Evolutionary conservation across 2,797 vertebrate genomes (phyloP), one percentile per base, ranked within the genome.

Genomic region (Hoplostethus mediterraneus): DNA sequence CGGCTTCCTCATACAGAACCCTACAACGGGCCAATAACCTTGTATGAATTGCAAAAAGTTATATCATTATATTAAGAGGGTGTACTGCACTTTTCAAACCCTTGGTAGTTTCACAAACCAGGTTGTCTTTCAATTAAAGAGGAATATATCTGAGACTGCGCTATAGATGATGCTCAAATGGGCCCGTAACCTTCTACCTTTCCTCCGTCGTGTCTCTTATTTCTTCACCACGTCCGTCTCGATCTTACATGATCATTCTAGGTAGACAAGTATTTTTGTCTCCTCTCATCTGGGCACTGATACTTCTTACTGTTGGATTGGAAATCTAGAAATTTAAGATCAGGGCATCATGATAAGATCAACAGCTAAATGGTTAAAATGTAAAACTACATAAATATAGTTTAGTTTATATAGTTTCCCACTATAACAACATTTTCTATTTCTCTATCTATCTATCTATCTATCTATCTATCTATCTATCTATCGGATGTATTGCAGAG

Each of bases 1-100:
- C 82, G 80, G 66, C 59, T 42, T 58, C 56, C 72, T 72, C 62
- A 84, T 72, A 80, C 53, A 56, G 65, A 76, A 75, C 81, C 67
- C 58, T 57, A 79, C 49, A 75, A 75, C 67, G 80, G 25, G 51
- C 70, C 64, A 76, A 80, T 11, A 42, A 42, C 40, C 40, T 42
- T 42, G 40, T 12, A 77, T 72, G 78, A 81, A 79, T 84, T 84
- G 77, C 60, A 78, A 81, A 44, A 4, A 75, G 45, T 47, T 47
- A n/a, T 5, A 73, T 58, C 33, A 30, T 63, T 69, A 57, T 33
- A 66, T 73, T 64, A 1, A 45, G 48, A 67, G 44, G 59, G 45
- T 72, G 2, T 28, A 11, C 33, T 38, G 45, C 52, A 66, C 11
- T 53, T 64, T 31, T 52, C n/a, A 33, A 65, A 66, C 67, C 21